Conservation (phyloP, 2,113 vertebrate genomes). For the Turnix velox region DNA sequence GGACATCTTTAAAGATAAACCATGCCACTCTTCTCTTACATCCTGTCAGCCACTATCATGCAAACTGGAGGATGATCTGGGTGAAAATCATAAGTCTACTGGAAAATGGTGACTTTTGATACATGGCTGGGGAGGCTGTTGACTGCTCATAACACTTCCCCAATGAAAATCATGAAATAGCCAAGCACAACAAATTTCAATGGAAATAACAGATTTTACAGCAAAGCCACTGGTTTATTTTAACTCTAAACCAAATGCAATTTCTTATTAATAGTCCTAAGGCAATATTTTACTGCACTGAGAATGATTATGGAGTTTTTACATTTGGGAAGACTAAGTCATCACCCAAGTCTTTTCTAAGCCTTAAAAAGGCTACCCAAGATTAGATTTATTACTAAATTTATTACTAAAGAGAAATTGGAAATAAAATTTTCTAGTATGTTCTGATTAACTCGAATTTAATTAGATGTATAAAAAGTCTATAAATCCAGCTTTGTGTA, state of each 20-base stretch:
- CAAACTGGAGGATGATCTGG: background rate
- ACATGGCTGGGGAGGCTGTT: background rate
- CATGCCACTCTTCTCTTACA: background rate
- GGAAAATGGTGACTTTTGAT: background rate
- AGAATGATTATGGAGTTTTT: background rate
- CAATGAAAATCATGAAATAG: background rate
- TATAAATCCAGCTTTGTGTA: background rate
- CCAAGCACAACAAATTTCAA: background rate
- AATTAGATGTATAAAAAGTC: constrained; percentile 16
- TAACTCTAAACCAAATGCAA: background rate
- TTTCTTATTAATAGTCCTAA: constrained; percentile 6
- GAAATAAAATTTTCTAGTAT: constrained; percentile 13
- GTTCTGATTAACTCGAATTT: background rate
- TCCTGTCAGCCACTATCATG: background rate
- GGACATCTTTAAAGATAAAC: background rate
- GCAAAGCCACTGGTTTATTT: background rate
- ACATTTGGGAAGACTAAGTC: constrained; percentile 15
- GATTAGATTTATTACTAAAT: background rate
- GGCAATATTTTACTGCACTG: background rate
- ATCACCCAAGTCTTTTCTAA: background rate
- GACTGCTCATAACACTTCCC: background rate
- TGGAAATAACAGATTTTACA: background rate
- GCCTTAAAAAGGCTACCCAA: background rate
- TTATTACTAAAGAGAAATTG: background rate
- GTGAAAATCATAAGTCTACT: background rate